These are phyloP conservation scores for Ceratoteleas bidentatus DNA, from an alignment of 1,140 invertebrate genomes.

Conservation along the genomic window DNA sequence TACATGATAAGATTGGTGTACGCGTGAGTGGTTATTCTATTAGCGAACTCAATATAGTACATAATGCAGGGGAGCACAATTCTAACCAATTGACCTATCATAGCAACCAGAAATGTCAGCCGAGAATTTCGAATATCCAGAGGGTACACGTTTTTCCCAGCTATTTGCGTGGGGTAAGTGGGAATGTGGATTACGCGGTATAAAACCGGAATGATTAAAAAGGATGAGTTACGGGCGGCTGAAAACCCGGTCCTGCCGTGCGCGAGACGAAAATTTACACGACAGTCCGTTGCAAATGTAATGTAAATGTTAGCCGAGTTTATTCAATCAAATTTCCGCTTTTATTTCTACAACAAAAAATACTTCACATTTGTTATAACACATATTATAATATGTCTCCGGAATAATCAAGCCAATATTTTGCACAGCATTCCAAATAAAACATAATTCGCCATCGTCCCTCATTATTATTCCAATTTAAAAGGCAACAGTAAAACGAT, in stretches of 20 bases:
- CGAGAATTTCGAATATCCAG: not conserved
- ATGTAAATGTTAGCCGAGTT: conserved; percentile 4
- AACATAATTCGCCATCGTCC: not conserved
- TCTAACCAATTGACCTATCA: conserved; percentile 54
- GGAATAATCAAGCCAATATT: too few species aligned
- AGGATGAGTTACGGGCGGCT: not conserved
- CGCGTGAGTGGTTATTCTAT: conserved; percentile 62
- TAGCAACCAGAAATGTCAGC: conserved; percentile 15
- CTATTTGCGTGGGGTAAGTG: not conserved
- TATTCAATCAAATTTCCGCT: too few species aligned
- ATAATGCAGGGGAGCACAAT: conserved; percentile 33
- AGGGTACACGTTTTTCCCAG: not conserved
- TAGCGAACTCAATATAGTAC: conserved; percentile 55
- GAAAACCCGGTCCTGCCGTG: not conserved
- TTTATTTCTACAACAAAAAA: too few species aligned
- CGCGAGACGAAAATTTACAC: too few species aligned
- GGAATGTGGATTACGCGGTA: not conserved
- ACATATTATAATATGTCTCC: too few species aligned
- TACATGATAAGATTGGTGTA: conserved; percentile 62
- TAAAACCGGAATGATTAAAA: conserved; percentile 9
- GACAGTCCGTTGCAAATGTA: not conserved
- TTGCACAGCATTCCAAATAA: too few species aligned
- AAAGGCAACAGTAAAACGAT: conserved; percentile 6
- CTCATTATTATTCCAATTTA: not conserved
- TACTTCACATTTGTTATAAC: too few species aligned